Percentiles rank a stretch among this genome's conserved stretches.
phyloP scores from a whole-genome alignment of 2,113 vertebrate genomes.

The Corythornis cristatus region DNA sequence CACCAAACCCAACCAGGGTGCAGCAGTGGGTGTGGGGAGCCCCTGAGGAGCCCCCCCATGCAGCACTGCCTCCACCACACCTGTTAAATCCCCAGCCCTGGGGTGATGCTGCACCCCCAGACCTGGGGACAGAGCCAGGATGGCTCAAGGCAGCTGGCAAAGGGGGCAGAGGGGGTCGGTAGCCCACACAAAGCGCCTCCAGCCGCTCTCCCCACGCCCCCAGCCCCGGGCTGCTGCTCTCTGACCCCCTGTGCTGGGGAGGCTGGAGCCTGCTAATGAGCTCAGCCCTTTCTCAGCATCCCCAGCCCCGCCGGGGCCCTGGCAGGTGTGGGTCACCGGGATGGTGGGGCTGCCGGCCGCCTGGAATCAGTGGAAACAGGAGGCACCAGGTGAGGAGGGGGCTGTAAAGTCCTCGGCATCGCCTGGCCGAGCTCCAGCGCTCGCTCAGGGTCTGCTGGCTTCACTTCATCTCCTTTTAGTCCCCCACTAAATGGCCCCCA shows the following conservation, averaged over 20 bases:
- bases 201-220: neutral
- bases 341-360: neutral
- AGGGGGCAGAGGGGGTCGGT: fast-evolving
- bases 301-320: neutral
- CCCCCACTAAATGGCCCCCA: fast-evolving
- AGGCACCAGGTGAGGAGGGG: neutral
- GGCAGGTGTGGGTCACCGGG: slow-evolving; percentile 44
- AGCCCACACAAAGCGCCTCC: slow-evolving; percentile 7
- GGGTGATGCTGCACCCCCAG: neutral
- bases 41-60: neutral
- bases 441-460: neutral
- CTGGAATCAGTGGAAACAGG: neutral
- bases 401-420: neutral
- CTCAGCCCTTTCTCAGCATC: neutral
- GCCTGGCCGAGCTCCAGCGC: neutral
- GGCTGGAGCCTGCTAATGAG: neutral
- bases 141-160: fast-evolving
- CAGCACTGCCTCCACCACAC: neutral
- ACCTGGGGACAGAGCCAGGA: neutral
- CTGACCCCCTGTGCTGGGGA: neutral
- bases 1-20: neutral
- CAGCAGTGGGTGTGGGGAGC: neutral
- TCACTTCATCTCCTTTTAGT: neutral
- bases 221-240: neutral
- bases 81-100: neutral